A percentile compares a stretch with the other conserved stretches of the same genome.
Conservation (phyloP, 2,797 vertebrate species). For the Falco concolor region DNA sequence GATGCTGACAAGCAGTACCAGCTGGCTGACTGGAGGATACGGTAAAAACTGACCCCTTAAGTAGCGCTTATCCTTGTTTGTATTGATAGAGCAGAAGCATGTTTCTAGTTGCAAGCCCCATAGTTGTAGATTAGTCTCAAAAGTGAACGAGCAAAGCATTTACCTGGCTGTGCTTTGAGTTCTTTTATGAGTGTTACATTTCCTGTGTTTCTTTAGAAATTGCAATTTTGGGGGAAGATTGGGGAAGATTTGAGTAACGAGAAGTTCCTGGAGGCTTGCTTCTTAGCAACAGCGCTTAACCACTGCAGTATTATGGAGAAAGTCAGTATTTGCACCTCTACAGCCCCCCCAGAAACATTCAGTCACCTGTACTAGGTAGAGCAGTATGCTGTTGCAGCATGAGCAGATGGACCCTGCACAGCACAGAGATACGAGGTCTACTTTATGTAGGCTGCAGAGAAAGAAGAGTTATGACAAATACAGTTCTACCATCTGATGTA, state of each 20-base stretch:
- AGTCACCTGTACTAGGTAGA: background rate
- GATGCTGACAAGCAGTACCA: conserved; percentile 92
- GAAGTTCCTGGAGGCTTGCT: background rate
- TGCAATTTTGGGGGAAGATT: background rate
- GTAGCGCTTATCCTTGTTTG: background rate
- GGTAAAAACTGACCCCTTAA: conserved; percentile 74
- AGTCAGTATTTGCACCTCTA: background rate
- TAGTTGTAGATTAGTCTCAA: background rate
- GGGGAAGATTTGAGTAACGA: background rate
- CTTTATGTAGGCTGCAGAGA: background rate
- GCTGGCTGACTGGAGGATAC: conserved; percentile 95
- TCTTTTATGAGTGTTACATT: background rate
- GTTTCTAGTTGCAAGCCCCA: background rate
- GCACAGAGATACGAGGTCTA: background rate
- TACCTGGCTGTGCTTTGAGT: background rate
- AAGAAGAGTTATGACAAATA: background rate
- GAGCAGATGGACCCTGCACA: background rate
- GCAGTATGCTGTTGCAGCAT: background rate
- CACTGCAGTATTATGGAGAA: background rate
- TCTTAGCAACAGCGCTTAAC: background rate
- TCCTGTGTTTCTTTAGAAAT: background rate
- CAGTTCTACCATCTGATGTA: background rate
- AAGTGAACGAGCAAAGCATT: background rate
- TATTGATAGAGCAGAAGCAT: background rate
- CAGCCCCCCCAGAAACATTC: background rate